A percentile compares a stretch with the other conserved stretches of the same genome.
Conservation (phyloP, 1,140 invertebrate species). For the Temnothorax nylanderi region DNA sequence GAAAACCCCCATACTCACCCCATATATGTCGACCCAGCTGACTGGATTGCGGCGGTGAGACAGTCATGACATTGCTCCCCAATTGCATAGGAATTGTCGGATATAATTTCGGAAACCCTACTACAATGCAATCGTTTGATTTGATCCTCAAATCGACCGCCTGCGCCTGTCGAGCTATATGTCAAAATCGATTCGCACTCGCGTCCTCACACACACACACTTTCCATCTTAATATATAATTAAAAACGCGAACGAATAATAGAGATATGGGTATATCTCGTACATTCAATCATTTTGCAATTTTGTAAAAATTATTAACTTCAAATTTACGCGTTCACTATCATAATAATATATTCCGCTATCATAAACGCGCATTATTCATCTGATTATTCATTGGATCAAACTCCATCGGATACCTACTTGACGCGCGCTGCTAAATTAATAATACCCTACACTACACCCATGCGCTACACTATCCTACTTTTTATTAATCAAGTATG, state of each 20-base stretch:
- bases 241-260: neutral
- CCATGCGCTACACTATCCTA: neutral
- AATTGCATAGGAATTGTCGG: conserved; percentile 65
- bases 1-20: conserved; percentile 51
- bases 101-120: conserved; percentile 57
- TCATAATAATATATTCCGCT: neutral
- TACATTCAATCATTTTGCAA: neutral
- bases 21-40: conserved; percentile 59
- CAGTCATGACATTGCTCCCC: conserved; percentile 56
- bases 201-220: too few species aligned
- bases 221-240: neutral
- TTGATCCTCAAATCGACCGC: conserved; percentile 46
- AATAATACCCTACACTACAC: neutral
- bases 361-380: neutral
- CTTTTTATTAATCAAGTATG: conserved; percentile 48
- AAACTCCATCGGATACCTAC: neutral
- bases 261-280: neutral
- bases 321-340: neutral
- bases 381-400: conserved; percentile 1
- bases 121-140: conserved; percentile 27
- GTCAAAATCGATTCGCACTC: conserved; percentile 39
- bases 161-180: neutral
- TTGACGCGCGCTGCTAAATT: neutral
- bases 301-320: neutral
- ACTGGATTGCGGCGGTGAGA: conserved; percentile 63